Percentiles rank a stretch among this genome's conserved stretches.
These are phyloP conservation scores for Otis tarda DNA, from an alignment of 2,113 vertebrate species.

Conservation along the genomic window DNA sequence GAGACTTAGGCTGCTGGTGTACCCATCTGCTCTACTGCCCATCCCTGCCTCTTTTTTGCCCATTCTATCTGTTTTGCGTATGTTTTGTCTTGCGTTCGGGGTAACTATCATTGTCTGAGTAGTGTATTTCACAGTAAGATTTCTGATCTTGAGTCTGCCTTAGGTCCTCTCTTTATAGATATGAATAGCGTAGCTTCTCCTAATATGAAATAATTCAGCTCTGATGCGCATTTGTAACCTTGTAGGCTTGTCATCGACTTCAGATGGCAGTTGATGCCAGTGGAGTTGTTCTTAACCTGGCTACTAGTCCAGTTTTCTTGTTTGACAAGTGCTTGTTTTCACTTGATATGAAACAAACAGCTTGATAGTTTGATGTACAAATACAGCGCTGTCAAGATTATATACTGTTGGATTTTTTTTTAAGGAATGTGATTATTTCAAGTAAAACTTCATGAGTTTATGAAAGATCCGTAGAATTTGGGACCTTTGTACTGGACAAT, in stretches of 20 bases:
- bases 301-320: neutral
- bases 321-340: neutral
- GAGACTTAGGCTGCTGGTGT: neutral
- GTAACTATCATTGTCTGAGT: neutral
- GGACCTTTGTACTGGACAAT: neutral
- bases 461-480: neutral
- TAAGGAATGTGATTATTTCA: neutral
- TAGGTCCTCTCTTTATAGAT: neutral
- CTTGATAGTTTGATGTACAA: neutral
- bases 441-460: neutral
- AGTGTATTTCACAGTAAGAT: neutral
- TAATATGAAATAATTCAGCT: neutral
- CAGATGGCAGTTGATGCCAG: neutral
- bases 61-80: neutral
- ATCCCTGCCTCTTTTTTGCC: neutral
- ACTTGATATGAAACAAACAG: neutral
- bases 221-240: neutral
- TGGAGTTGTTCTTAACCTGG: neutral
- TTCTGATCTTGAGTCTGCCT: neutral
- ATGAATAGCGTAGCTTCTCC: neutral
- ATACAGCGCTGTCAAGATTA: neutral
- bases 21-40: neutral
- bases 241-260: neutral
- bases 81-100: neutral
- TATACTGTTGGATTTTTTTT: neutral